phyloP scores from a whole-genome alignment of 2,113 vertebrate genomes.

The Pseudorectes ferrugineus region DNA sequence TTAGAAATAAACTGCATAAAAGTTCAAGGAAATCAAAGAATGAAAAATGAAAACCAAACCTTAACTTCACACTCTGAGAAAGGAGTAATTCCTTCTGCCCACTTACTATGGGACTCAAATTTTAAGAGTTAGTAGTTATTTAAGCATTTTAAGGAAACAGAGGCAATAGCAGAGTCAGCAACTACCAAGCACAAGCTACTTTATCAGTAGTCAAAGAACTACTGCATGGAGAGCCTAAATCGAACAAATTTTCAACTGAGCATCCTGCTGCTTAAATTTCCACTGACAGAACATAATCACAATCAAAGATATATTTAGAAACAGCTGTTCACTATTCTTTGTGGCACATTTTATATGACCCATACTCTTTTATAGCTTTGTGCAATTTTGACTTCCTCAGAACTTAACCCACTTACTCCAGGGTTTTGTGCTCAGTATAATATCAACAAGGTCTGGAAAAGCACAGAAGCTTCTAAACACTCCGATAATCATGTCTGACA shows the following conservation, averaged over 20 bases:
- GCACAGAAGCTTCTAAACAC: background rate
- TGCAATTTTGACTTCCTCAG: background rate
- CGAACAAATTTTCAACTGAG: background rate
- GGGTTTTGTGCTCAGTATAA: background rate
- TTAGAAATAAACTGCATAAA: background rate
- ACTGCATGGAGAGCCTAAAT: background rate
- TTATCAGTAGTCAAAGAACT: background rate
- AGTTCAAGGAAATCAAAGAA: background rate
- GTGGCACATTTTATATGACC: background rate
- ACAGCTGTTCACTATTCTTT: background rate
- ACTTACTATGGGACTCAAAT: background rate
- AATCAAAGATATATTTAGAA: background rate
- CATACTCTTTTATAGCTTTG: background rate
- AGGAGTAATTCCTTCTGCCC: background rate
- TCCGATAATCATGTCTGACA: background rate
- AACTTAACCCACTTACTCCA: background rate
- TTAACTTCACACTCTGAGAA: background rate
- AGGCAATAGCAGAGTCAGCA: background rate
- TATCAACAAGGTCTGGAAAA: background rate
- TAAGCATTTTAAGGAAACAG: background rate
- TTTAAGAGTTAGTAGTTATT: background rate
- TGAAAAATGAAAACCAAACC: background rate
- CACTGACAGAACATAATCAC: background rate
- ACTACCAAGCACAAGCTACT: background rate
- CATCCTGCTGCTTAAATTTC: fast-evolving